Evolutionary conservation across 2,888 invertebrate species (phyloP).

Genomic region (Diarsia mendica): DNA sequence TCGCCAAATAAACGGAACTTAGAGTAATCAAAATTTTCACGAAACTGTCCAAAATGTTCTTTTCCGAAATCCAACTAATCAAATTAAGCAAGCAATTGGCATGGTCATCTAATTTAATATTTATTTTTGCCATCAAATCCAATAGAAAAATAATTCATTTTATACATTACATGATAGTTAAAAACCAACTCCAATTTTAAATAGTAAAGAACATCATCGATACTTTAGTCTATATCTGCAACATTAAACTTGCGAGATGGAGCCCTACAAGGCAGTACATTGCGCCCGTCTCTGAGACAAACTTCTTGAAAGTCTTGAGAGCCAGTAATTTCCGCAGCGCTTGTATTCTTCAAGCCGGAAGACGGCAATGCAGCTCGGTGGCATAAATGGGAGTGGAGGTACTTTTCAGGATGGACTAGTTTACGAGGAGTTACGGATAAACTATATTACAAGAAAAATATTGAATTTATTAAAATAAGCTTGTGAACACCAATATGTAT

Average conservation of each 20-base stretch:
- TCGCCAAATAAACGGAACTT: background rate
- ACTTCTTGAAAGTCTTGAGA: constrained; percentile 1
- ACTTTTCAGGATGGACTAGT: constrained; percentile 11
- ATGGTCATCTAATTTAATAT: background rate
- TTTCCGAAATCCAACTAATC: background rate
- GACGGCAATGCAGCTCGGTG: background rate
- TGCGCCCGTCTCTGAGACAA: background rate
- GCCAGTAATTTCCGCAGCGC: constrained; percentile 4
- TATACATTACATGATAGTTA: background rate
- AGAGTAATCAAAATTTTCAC: background rate
- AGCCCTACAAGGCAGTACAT: background rate
- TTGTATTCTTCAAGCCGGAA: constrained; percentile 18
- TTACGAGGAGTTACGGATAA: constrained; percentile 7
- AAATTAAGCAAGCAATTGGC: background rate
- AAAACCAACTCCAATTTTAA: background rate
- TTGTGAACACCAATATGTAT: too few species aligned
- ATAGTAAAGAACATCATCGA: background rate
- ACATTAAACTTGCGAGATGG: background rate
- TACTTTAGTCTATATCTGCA: background rate
- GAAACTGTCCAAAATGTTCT: background rate
- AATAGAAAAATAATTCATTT: background rate
- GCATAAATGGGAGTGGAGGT: background rate
- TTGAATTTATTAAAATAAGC: background rate
- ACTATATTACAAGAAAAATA: constrained; percentile 15
- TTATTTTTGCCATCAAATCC: background rate